Evolutionary conservation across 1,140 invertebrate genomes (phyloP), one percentile per base, ranked within the genome.

Genomic region (Wasmannia auropunctata): DNA sequence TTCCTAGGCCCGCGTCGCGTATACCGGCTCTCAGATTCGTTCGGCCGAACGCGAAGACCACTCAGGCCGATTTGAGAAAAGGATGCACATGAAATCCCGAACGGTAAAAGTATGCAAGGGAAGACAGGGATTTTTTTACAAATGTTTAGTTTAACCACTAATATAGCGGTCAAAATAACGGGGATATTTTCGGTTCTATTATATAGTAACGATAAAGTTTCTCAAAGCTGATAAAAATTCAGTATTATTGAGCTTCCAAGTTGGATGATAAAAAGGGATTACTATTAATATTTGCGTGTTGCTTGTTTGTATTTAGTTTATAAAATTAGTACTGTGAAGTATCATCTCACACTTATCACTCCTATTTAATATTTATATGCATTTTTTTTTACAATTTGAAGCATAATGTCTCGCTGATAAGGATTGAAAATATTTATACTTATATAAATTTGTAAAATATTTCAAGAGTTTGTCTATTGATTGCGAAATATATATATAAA

Each of bases 1-100:
- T 94, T 85, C 94, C 94, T 63, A 92, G 94, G 91, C 94, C 94
- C n/a, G 90, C 93, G 19, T 95, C 94, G 19, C 92, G 94, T 37
- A 95, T 95, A 77, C 94, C 94, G 72, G 94, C 87, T 34, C 56
- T 60, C 14, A 80, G 89, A 85, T 87, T 91, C 19, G 49, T 72
- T 14, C 92, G 93, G 62, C 87, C 93, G 60, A 83, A 34, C 10
- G 4, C 65, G 16, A 89, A 89, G 62, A 87, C 49, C 65, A 74
- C 77, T 77, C 86, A 89, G 87, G 62, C 75, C 72, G 91, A 91
- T 81, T 67, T 79, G 51, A 91, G 87, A 86, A 88, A 87, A 85
- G 88, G 83, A 77, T 86, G 58, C 67, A 79, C 77, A 65, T 91
- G 79, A 90, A 87, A 87, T 62, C 65, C 0, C 4, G 10, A n/a